Evolutionary conservation across 2,797 vertebrate species (phyloP).

Genomic region (Takifugu rubripes): DNA sequence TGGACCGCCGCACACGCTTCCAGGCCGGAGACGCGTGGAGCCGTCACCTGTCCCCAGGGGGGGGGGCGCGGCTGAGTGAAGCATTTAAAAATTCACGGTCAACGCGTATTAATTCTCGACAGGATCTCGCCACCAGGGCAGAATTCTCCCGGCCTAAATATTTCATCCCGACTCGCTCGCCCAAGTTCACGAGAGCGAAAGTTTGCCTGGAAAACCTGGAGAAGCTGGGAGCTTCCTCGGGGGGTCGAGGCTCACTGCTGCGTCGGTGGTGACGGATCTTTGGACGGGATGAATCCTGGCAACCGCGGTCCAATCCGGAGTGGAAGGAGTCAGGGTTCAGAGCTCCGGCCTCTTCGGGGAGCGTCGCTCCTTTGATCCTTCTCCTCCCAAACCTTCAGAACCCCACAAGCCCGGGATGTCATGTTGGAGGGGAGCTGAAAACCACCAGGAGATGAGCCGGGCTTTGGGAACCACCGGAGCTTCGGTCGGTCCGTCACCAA

Average conservation of each 20-base stretch:
- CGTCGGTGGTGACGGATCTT: neutral
- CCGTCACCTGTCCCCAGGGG: slow-evolving; percentile 47
- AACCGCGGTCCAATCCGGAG: slow-evolving; percentile 21
- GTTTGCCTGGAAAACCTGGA: slow-evolving; percentile 29
- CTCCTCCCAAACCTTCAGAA: slow-evolving; percentile 5
- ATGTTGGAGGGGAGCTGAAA: slow-evolving; percentile 19
- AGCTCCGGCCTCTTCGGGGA: slow-evolving; percentile 16
- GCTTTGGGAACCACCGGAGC: slow-evolving; percentile 31
- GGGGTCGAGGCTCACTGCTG: slow-evolving; percentile 40
- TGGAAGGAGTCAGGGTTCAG: neutral
- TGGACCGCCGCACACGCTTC: slow-evolving; percentile 15
- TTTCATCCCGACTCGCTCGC: slow-evolving; percentile 41
- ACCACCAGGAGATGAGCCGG: slow-evolving; percentile 8
- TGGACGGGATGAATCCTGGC: slow-evolving; percentile 20
- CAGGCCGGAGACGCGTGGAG: neutral
- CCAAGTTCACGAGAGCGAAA: slow-evolving; percentile 12
- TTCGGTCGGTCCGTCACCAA: slow-evolving; percentile 45
- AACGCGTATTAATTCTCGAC: slow-evolving; percentile 59
- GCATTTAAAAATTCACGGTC: slow-evolving; percentile 56
- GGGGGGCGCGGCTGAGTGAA: slow-evolving; percentile 31
- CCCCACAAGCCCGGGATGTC: slow-evolving; percentile 10
- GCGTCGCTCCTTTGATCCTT: slow-evolving; percentile 12
- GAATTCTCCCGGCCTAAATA: slow-evolving; percentile 56
- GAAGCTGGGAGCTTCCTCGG: slow-evolving; percentile 39
- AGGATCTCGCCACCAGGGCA: slow-evolving; percentile 44